A percentile compares a stretch with the other conserved stretches of the same genome.
phyloP scores from a whole-genome alignment of 2,888 invertebrate species.

The Synergus umbraculus region DNA sequence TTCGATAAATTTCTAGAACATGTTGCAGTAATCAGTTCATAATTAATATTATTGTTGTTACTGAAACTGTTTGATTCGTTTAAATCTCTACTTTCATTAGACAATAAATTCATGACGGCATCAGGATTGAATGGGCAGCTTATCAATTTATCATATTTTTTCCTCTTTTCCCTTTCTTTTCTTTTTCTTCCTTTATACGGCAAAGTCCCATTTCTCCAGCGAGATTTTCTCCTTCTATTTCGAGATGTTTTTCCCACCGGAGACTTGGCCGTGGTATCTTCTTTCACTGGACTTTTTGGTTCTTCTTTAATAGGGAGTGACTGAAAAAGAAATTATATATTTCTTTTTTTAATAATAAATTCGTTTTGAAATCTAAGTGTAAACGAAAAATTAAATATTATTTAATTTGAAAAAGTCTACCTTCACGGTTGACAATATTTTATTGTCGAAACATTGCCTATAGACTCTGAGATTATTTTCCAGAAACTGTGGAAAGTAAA shows the following conservation, averaged over 20 bases:
- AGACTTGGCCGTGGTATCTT: slow-evolving; percentile 45
- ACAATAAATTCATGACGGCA: slow-evolving; percentile 52
- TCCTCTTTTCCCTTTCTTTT: slow-evolving; percentile 46
- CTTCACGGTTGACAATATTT: slow-evolving; percentile 67
- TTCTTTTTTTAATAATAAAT: slow-evolving; percentile 6
- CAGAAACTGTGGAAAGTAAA: slow-evolving; percentile 80
- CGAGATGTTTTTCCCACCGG: slow-evolving; percentile 8
- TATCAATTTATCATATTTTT: slow-evolving; percentile 47
- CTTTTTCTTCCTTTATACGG: slow-evolving; percentile 53
- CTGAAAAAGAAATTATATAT: slow-evolving; percentile 50
- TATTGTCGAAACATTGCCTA: slow-evolving; percentile 74
- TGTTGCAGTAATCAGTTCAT: neutral
- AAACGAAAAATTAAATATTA: neutral
- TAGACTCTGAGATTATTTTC: slow-evolving; percentile 79
- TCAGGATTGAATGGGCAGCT: slow-evolving; percentile 51
- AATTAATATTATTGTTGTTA: slow-evolving; percentile 59
- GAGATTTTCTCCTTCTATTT: slow-evolving; percentile 59
- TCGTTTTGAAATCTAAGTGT: neutral
- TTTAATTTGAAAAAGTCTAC: slow-evolving; percentile 49
- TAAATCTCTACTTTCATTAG: slow-evolving; percentile 59
- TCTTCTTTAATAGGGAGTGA: slow-evolving; percentile 48
- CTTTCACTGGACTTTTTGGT: slow-evolving; percentile 50
- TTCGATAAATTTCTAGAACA: slow-evolving; percentile 61
- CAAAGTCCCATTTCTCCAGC: slow-evolving; percentile 67
- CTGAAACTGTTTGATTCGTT: slow-evolving; percentile 59